These are phyloP conservation scores for Elgaria multicarinata DNA, from an alignment of 2,113 vertebrate species.

Conservation along the genomic window DNA sequence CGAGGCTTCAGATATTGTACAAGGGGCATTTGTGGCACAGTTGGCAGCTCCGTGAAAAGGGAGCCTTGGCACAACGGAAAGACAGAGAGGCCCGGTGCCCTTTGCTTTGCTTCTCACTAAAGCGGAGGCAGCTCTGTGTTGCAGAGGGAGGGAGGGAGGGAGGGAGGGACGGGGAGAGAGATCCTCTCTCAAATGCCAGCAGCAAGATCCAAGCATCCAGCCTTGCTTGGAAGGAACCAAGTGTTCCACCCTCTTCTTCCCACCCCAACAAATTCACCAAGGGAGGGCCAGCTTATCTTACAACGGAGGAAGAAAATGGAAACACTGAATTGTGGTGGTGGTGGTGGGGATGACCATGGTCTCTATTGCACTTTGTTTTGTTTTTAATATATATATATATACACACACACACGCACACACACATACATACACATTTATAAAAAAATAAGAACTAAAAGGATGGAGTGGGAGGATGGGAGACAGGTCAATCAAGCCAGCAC, in stretches of 20 bases:
- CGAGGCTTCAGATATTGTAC: rapidly evolving
- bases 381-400: neutral
- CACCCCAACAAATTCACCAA: conserved; percentile 43
- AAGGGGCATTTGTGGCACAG: conserved; percentile 41
- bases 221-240: conserved; percentile 40
- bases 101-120: neutral
- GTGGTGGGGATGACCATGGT: conserved; percentile 12
- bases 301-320: conserved; percentile 57
- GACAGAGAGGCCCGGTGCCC: neutral
- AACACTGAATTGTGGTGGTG: conserved; percentile 49
- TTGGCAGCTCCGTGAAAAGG: neutral
- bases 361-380: conserved; percentile 75
- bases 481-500: conserved; percentile 41
- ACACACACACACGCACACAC: neutral
- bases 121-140: neutral
- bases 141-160: neutral
- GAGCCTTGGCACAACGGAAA: conserved; percentile 13
- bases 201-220: neutral
- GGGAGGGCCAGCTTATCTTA: conserved; percentile 49
- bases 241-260: conserved; percentile 44
- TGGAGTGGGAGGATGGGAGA: conserved; percentile 54
- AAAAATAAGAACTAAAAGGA: conserved; percentile 73
- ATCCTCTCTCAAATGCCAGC: neutral
- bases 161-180: neutral
- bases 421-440: conserved; percentile 66